Percentiles rank a stretch among this genome's conserved stretches.
phyloP scores from a whole-genome alignment of 2,797 vertebrate genomes.

The Anniella stebbinsi region DNA sequence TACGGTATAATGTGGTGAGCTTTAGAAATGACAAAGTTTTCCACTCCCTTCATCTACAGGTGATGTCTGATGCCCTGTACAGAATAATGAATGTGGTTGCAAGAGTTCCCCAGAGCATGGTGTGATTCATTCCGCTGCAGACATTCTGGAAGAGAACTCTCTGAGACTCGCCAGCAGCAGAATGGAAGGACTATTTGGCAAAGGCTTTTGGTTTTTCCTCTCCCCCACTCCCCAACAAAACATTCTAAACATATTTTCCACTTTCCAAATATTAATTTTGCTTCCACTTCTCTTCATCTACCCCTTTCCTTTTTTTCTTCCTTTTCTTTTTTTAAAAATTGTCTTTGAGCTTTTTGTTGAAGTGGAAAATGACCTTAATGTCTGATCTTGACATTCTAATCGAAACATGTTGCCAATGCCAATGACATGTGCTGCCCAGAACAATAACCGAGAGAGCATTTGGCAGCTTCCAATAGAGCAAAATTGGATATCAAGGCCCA shows the following conservation, averaged over 20 bases:
- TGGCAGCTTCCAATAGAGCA: slow-evolving; percentile 67
- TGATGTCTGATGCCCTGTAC: slow-evolving; percentile 57
- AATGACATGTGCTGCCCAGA: slow-evolving; percentile 74
- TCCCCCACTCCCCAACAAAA: slow-evolving; percentile 42
- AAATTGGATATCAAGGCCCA: slow-evolving; percentile 61
- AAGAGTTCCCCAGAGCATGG: slow-evolving; percentile 36
- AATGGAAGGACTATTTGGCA: slow-evolving; percentile 59
- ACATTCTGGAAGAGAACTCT: slow-evolving; percentile 65
- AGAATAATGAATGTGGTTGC: slow-evolving; percentile 46
- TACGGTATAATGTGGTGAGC: neutral
- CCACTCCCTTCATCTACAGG: slow-evolving; percentile 45
- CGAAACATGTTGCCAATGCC: slow-evolving; percentile 65
- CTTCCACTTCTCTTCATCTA: slow-evolving; percentile 67
- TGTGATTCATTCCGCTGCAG: slow-evolving; percentile 64
- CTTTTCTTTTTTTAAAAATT: neutral
- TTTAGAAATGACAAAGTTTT: neutral
- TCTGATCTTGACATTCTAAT: slow-evolving; percentile 77
- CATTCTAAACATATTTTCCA: slow-evolving; percentile 78
- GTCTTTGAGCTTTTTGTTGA: slow-evolving; percentile 45
- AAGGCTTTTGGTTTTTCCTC: slow-evolving; percentile 32
- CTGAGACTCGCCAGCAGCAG: slow-evolving; percentile 56
- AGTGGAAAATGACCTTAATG: slow-evolving; percentile 72
- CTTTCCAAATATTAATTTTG: slow-evolving; percentile 78
- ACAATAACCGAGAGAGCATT: slow-evolving; percentile 69
- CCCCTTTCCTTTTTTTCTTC: slow-evolving; percentile 12